Conservation (phyloP, 2,888 invertebrate species). For the Mactromeris polynyma region DNA sequence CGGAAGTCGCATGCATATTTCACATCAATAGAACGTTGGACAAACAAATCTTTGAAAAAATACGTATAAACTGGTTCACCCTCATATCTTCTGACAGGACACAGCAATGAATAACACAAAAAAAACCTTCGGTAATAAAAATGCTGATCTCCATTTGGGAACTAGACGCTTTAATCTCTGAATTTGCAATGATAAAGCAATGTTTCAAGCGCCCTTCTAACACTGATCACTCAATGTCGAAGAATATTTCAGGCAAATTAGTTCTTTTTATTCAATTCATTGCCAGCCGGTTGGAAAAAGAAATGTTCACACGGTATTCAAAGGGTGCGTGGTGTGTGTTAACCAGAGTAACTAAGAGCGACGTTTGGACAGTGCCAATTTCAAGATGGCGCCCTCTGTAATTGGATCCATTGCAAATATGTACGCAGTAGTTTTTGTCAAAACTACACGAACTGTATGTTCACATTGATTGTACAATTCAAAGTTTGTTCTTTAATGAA, state of each 20-base stretch:
- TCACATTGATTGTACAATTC: background rate
- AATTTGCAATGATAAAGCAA: slow-evolving; percentile 8
- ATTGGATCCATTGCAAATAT: background rate
- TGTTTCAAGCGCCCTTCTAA: slow-evolving; percentile 13
- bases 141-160: background rate
- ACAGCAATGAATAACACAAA: background rate
- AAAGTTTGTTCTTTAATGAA: too few relatives aligned
- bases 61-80: background rate
- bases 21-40: background rate
- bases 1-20: background rate
- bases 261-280: slow-evolving; percentile 15
- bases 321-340: background rate
- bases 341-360: background rate
- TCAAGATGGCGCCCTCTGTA: background rate
- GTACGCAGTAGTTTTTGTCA: background rate
- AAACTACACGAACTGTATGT: background rate
- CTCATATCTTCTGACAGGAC: background rate
- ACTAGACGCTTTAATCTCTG: slow-evolving; percentile 18
- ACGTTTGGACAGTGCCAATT: background rate
- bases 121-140: slow-evolving; percentile 4
- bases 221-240: slow-evolving; percentile 22
- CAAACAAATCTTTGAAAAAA: background rate
- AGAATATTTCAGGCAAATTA: slow-evolving; percentile 14
- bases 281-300: slow-evolving; percentile 5
- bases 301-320: slow-evolving; percentile 11